Conservation (phyloP, 2,797 vertebrate genomes). For the Menidia menidia region DNA sequence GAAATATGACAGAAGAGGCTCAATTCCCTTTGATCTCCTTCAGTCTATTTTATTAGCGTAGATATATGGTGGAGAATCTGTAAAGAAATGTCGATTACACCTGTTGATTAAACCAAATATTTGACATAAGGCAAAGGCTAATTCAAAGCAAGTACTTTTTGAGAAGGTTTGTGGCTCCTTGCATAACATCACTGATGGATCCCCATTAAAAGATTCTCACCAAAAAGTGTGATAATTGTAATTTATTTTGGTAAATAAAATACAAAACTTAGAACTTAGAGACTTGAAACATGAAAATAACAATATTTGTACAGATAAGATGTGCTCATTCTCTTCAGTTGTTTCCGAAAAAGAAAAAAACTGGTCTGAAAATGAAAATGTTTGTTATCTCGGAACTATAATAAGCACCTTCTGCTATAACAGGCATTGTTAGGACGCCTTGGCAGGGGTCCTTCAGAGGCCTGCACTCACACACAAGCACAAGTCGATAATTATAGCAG, state of each 20-base stretch:
- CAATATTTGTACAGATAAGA: slow-evolving; percentile 47
- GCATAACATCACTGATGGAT: background rate
- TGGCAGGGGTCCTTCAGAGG: slow-evolving; percentile 61
- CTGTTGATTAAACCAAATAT: background rate
- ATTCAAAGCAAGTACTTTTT: background rate
- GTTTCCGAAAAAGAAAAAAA: slow-evolving; percentile 65
- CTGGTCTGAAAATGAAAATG: slow-evolving; percentile 48
- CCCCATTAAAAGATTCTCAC: slow-evolving; percentile 1
- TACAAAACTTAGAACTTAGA: slow-evolving; percentile 71
- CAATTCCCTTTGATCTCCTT: too few relatives aligned
- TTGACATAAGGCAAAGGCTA: background rate
- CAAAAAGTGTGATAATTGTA: slow-evolving; percentile 47
- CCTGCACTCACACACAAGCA: slow-evolving; percentile 60
- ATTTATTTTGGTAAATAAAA: slow-evolving; percentile 80
- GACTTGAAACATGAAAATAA: slow-evolving; percentile 75
- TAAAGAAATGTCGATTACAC: too few relatives aligned
- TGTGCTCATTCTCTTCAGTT: slow-evolving; percentile 45
- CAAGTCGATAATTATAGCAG: slow-evolving; percentile 71
- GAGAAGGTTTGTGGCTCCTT: background rate
- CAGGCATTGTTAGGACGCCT: slow-evolving; percentile 61
- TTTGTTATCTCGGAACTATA: slow-evolving; percentile 60
- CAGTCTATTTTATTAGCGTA: too few relatives aligned
- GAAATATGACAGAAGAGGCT: too few relatives aligned
- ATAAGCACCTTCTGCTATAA: slow-evolving; percentile 68
- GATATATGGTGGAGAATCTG: too few relatives aligned